Evolutionary conservation across 2,888 invertebrate genomes (phyloP).

Genomic region (Gari tellinella): DNA sequence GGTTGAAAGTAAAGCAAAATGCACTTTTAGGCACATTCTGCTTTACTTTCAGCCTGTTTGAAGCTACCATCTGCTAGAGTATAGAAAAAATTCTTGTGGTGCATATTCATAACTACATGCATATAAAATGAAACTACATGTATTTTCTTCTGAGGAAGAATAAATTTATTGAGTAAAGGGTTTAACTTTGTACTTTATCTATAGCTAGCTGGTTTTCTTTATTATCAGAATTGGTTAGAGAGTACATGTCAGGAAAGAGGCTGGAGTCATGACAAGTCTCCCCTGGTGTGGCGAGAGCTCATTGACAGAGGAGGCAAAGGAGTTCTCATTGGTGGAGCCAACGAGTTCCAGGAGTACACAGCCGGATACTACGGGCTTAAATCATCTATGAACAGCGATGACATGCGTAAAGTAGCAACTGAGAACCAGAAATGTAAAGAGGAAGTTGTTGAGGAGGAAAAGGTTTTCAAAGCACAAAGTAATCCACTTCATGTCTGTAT

Average conservation of each 20-base stretch:
- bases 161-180: too few species aligned
- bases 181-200: too few species aligned
- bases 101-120: too few species aligned
- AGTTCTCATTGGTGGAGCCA: constrained; percentile 83
- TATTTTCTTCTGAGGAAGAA: too few species aligned
- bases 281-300: constrained; percentile 84
- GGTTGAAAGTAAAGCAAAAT: too few species aligned
- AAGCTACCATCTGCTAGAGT: too few species aligned
- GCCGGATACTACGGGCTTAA: constrained; percentile 82
- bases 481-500: constrained; percentile 81
- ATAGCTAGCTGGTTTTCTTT: background rate
- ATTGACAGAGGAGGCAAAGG: constrained; percentile 84
- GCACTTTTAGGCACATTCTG: too few species aligned
- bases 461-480: constrained; percentile 63
- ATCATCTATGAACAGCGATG: constrained; percentile 76
- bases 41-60: too few species aligned
- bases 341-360: constrained; percentile 84
- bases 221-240: constrained; percentile 78
- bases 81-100: too few species aligned
- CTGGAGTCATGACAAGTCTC: constrained; percentile 82
- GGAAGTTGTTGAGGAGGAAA: constrained; percentile 77
- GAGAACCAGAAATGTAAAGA: constrained; percentile 79
- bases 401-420: constrained; percentile 77
- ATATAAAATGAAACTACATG: too few species aligned
- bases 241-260: constrained; percentile 77